Conservation (phyloP, 2,113 vertebrate species). For the Eublepharis macularius region DNA sequence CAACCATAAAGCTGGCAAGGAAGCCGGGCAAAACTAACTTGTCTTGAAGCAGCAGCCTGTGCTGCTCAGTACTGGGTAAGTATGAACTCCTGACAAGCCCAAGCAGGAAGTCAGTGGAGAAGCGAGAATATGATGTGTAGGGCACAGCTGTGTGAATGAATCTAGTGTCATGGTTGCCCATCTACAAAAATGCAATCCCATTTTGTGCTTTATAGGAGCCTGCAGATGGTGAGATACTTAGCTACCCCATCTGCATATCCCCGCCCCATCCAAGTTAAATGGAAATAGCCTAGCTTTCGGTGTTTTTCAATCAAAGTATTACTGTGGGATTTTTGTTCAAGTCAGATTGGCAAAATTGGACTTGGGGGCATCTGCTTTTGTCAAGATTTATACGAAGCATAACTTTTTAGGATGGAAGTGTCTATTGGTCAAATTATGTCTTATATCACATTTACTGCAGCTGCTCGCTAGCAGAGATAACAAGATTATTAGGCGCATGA, state of each 20-base stretch:
- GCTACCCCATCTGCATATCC: not conserved
- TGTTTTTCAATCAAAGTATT: not conserved
- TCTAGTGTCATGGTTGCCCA: not conserved
- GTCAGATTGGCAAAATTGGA: not conserved
- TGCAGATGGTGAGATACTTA: not conserved
- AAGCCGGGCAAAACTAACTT: not conserved
- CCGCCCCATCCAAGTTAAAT: not conserved
- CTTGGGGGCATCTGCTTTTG: not conserved
- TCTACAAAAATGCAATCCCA: not conserved
- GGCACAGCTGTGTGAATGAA: not conserved
- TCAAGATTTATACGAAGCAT: not conserved
- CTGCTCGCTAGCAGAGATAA: conserved; percentile 19
- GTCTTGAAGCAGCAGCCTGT: not conserved
- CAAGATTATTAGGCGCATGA: not conserved
- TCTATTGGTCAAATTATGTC: not conserved
- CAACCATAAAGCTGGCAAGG: not conserved
- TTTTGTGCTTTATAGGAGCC: not conserved
- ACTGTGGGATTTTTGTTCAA: not conserved
- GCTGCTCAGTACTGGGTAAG: no score
- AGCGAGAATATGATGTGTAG: not conserved
- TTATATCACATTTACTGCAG: conserved; percentile 25
- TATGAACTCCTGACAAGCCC: not conserved
- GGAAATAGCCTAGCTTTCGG: not conserved
- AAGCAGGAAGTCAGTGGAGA: not conserved
- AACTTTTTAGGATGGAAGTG: not conserved